phyloP scores from a whole-genome alignment of 2,113 vertebrate genomes.

The Leptosomus discolor region DNA sequence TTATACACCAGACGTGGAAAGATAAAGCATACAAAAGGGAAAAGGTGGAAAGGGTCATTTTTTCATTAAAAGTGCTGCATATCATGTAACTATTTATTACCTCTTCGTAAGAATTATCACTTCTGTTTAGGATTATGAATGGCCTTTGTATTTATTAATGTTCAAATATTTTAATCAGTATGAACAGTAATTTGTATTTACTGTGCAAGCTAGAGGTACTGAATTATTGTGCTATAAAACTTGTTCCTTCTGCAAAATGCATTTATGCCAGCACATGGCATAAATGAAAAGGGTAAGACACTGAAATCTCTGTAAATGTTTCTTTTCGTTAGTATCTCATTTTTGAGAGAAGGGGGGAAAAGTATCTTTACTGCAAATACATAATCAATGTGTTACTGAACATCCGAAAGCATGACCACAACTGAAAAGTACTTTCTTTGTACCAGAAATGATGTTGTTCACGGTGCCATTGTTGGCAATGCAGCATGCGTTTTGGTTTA shows the following conservation, averaged over 20 bases:
- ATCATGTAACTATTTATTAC: background rate
- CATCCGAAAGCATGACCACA: background rate
- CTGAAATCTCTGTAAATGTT: background rate
- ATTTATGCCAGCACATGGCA: background rate
- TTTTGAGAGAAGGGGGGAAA: background rate
- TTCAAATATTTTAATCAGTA: background rate
- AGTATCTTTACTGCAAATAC: background rate
- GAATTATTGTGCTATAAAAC: background rate
- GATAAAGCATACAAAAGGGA: conserved; percentile 27
- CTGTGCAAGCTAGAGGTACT: background rate
- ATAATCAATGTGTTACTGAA: background rate
- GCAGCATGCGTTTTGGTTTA: conserved; percentile 65
- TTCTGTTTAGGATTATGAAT: conserved; percentile 4
- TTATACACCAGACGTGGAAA: background rate
- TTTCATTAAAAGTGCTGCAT: background rate
- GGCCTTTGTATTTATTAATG: background rate
- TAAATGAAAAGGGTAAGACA: background rate
- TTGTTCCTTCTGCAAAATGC: background rate
- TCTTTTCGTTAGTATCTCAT: background rate
- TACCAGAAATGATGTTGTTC: background rate
- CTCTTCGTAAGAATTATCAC: background rate
- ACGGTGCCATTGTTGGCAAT: background rate
- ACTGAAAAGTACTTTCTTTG: background rate
- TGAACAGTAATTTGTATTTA: background rate
- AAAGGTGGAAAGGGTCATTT: conserved; percentile 38